Evolutionary conservation across 1,140 invertebrate species (phyloP).

Genomic region (Orchesella cincta): DNA sequence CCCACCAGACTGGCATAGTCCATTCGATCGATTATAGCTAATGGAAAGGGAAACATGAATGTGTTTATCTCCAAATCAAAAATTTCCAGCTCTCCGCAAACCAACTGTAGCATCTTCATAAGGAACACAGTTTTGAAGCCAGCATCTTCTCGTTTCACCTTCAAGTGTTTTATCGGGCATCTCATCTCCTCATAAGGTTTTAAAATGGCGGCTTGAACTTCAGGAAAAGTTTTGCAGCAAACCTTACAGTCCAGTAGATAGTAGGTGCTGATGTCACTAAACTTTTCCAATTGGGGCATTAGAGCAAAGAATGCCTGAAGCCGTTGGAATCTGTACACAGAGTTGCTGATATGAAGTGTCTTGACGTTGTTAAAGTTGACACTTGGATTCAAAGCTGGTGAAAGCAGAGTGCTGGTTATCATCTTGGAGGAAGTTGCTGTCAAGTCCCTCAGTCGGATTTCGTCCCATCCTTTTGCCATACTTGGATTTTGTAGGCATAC

Average conservation of each 20-base stretch:
- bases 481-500: constrained; percentile 18
- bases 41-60: neutral
- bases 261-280: neutral
- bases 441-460: neutral
- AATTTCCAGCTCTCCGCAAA: constrained; percentile 29
- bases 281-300: neutral
- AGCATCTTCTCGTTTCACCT: neutral
- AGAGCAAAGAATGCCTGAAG: neutral
- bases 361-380: constrained; percentile 8
- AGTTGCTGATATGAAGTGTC: neutral
- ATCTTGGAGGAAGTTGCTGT: neutral
- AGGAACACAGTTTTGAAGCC: constrained; percentile 13
- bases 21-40: constrained; percentile 24
- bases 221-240: constrained; percentile 1
- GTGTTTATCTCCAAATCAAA: constrained; percentile 25
- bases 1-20: constrained; percentile 33
- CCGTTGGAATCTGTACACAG: neutral
- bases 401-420: neutral
- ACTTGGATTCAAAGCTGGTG: neutral
- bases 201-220: neutral
- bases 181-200: neutral
- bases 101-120: constrained; percentile 24
- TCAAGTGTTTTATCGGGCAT: neutral
- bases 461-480: neutral
- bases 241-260: neutral